phyloP scores from a whole-genome alignment of 2,113 vertebrate genomes.

The Nannospalax galili region DNA sequence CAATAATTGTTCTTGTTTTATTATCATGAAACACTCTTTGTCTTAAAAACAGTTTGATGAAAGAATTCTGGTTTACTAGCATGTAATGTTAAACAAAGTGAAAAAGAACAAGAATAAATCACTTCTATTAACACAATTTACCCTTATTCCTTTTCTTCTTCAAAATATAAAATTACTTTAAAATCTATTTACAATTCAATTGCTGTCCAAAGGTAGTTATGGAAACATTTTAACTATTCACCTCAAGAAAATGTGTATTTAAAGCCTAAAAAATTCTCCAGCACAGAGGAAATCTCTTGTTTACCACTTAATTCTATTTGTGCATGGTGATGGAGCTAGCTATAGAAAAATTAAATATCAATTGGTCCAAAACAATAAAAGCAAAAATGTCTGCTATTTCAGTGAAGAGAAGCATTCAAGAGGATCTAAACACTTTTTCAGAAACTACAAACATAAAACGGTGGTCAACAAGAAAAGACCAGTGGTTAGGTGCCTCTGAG shows the following conservation, averaged over 20 bases:
- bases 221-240: conserved; percentile 10
- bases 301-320: background rate
- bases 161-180: background rate
- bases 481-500: background rate
- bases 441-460: background rate
- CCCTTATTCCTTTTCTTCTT: background rate
- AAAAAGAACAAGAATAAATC: background rate
- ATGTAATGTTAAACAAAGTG: background rate
- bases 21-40: background rate
- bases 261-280: background rate
- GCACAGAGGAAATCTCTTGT: background rate
- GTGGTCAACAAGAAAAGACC: too few relatives aligned
- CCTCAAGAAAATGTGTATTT: background rate
- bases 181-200: conserved; percentile 5
- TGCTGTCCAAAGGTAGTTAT: background rate
- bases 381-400: background rate
- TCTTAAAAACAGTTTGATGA: background rate
- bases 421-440: background rate
- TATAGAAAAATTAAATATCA: background rate
- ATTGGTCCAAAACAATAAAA: background rate
- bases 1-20: background rate
- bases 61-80: background rate
- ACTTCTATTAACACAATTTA: background rate
- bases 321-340: background rate
- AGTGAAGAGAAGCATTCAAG: background rate